Evolutionary conservation across 37 sponge, comb jelly and placozoan species (phyloP), one percentile per base, ranked within the genome.

Genomic region (Petrosia ficiformis): DNA sequence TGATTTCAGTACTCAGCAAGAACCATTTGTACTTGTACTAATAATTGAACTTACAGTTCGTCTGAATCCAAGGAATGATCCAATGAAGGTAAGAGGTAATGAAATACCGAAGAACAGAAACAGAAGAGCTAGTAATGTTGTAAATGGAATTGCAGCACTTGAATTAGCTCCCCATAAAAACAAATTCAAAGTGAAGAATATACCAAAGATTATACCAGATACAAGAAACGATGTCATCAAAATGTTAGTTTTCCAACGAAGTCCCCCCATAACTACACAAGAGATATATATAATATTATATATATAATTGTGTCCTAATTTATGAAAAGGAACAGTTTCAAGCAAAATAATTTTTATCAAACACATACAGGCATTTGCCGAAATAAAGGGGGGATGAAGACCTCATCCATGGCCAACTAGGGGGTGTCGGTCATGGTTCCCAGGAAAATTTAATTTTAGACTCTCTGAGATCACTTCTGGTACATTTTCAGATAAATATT

Each of bases 91-190:
- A 42, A 96, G 96, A 4, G 99, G 99, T 1, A 84, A 73, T 6
- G 99, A 96, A 16, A 99, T 84, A 38, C 99, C 94, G 59, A 99
- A 86, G 94, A 94, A 99, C 36, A 99, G 83, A 48, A 80, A 80
- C 54, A 99, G 87, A 6, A 99, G 77, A 39, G 90, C 94, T 24
- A 96, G 84, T 1, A 99, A 83, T 35, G 99, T 96, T 37, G 88
- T 87, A 83, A 99, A 99, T 24, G 99, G 99, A 24, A 99, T 94
- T 42, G 99, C 99, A 63, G 96, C 92, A 5, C 94, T 90, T 8
- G 99, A 99, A 19, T 85, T 80, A 16, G 88, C 72, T 0, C 78
- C 78, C 99, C 99, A 99, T 67, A 99, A 76, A 25, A 99, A 56
- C 57, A 99, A 77, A 80, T 99, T 95, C 42, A 99, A 82, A 24